phyloP scores from a whole-genome alignment of 2,888 invertebrate genomes.

The Tetranychus piercei region DNA sequence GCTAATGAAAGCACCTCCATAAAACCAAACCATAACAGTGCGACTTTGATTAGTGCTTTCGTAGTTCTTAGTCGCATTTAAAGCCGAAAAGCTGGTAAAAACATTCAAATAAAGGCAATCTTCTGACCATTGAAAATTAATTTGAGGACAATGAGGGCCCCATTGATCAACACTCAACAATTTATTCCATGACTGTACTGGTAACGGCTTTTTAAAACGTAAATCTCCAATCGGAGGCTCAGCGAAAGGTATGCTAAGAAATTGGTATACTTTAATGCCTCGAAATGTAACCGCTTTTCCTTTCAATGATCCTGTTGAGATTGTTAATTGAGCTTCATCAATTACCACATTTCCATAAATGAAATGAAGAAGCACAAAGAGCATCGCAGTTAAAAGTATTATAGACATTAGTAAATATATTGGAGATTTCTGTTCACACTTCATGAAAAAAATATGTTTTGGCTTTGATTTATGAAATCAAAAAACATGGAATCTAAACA shows the following conservation, averaged over 20 bases:
- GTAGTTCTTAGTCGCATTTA: neutral
- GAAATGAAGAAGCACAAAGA: no score
- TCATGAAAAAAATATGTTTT: no score
- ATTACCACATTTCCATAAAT: neutral
- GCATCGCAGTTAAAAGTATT: no score
- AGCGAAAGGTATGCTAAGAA: neutral
- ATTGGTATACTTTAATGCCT: neutral
- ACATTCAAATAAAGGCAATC: constrained; percentile 7
- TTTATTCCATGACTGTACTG: neutral
- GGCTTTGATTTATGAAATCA: no score
- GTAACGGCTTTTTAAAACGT: neutral
- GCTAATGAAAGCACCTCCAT: constrained; percentile 6
- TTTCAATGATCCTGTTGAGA: neutral
- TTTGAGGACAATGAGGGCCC: neutral
- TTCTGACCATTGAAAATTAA: neutral
- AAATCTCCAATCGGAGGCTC: neutral
- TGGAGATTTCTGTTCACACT: no score
- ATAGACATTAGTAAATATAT: no score
- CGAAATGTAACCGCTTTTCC: neutral
- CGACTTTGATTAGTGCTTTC: neutral
- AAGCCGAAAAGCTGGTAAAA: neutral
- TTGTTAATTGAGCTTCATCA: neutral
- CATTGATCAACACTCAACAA: neutral
- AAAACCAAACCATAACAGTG: constrained; percentile 3
- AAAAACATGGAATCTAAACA: no score